Conservation (phyloP, 1,140 invertebrate species). For the Caligus rogercresseyi region DNA sequence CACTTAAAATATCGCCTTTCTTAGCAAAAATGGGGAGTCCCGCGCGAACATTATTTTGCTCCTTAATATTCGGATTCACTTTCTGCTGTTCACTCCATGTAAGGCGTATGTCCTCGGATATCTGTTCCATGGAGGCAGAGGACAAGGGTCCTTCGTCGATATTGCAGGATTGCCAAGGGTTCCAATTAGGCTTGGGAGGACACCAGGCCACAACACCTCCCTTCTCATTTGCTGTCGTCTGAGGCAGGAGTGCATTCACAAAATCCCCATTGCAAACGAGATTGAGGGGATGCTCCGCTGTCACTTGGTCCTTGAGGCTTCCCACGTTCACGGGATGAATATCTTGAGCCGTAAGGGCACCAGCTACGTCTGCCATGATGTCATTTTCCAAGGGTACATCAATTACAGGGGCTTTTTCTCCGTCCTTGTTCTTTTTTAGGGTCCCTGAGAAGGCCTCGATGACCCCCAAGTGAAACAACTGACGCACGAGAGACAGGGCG, state of each 20-base stretch:
- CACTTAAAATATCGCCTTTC: constrained; percentile 53
- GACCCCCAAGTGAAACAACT: constrained; percentile 81
- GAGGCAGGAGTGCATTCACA: constrained; percentile 41
- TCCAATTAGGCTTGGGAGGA: constrained; percentile 85
- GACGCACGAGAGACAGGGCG: constrained; percentile 78
- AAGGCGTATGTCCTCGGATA: constrained; percentile 55
- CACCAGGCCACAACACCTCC: constrained; percentile 80
- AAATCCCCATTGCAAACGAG: constrained; percentile 37
- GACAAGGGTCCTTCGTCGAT: constrained; percentile 56
- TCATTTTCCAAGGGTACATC: constrained; percentile 51
- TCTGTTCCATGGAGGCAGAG: constrained; percentile 45
- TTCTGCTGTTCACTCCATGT: constrained; percentile 43
- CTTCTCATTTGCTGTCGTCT: constrained; percentile 35
- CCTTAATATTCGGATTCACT: constrained; percentile 38
- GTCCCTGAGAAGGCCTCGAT: constrained; percentile 64
- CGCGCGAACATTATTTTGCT: constrained; percentile 46
- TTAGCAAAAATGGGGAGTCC: constrained; percentile 54
- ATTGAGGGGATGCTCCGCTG: constrained; percentile 30
- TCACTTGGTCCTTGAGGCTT: constrained; percentile 19
- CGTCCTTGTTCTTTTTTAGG: constrained; percentile 59
- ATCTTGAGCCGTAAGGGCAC: constrained; percentile 42
- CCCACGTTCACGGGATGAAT: constrained; percentile 33
- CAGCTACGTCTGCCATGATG: constrained; percentile 41
- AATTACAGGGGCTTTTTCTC: constrained; percentile 55
- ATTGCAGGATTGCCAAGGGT: constrained; percentile 82